phyloP scores from a whole-genome alignment of 2,888 invertebrate genomes.

The Cephus runcator region DNA sequence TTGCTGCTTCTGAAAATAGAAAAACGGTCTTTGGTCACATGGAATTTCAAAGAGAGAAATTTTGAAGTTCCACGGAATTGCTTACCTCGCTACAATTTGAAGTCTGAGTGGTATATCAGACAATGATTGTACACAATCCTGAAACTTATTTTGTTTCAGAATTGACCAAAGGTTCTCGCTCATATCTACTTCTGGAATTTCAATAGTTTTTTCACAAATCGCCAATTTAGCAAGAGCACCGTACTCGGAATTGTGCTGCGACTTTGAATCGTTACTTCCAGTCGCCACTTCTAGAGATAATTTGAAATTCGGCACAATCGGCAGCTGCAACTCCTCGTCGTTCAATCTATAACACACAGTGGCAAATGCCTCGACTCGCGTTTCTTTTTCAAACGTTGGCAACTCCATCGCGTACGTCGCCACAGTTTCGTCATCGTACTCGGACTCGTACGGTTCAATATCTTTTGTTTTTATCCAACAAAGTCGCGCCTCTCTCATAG shows the following conservation, averaged over 20 bases:
- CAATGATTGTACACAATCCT: not conserved
- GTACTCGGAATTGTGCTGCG: not conserved
- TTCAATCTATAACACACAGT: not conserved
- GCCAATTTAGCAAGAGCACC: not conserved
- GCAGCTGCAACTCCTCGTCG: not conserved
- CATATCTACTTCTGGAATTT: not conserved
- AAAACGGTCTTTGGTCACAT: not conserved
- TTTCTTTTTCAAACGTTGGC: not conserved
- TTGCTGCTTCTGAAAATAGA: not conserved
- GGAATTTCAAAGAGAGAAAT: too few relatives aligned
- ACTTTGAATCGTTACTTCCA: not conserved
- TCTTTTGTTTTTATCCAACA: not conserved
- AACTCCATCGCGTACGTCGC: not conserved
- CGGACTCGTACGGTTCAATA: not conserved
- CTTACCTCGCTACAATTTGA: not conserved
- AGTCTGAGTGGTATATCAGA: not conserved
- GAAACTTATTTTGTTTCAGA: not conserved
- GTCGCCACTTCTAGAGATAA: not conserved
- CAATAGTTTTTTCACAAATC: not conserved
- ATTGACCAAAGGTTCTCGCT: not conserved
- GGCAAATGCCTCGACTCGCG: not conserved
- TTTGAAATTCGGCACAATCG: not conserved
- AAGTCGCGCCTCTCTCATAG: not conserved
- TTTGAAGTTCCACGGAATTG: not conserved
- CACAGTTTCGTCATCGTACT: not conserved